Base-by-base conservation (phyloP, 2,888 invertebrate species). In the Mesochorus sp. region DNA sequence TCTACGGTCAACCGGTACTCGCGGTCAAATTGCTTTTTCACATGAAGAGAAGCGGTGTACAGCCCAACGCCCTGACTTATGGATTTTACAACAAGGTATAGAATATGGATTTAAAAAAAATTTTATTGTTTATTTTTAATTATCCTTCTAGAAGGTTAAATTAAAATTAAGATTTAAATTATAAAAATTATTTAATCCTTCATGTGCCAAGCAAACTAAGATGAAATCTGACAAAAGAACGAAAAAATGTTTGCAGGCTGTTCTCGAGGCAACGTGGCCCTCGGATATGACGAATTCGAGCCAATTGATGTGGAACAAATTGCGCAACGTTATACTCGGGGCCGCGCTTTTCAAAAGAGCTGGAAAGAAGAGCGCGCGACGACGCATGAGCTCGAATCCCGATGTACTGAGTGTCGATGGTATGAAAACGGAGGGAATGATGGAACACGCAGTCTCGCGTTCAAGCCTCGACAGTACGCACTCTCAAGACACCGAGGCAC, bases 31-130 rank as follows among this genome's bases (percentile, higher is more conserved):
- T 97, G 55, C 92, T 97, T 84, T 96, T 97, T 88, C 94, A 97
- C 49, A 98, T 98, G 98, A 98, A 98, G 91, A 94, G 96, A 17
- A 96, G 96, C 39, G 98, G 98, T 0, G 94, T 99, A 39, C 97
- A 97, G 88, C 98, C 99, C 0, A 99, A 99, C 91, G 99, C 99
- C 6, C 94, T 99, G 62, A 99, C 99, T 0, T 99, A 99, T 87
- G 99, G 99, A 85, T 96, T 94, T 89, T 95, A 95, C 87, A 95
- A 95, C 85, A 92, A 91, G 89, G 90, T 88, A 31, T 62, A 37
- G 17, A 44, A 17, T 47, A n/a, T 24, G 14, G 34, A 6, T 10
- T 3, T 8, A n/a, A 19, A 34, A n/a, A 4, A 2, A 42, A 42
- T n/a, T 44, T 8, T 2, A 59, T 53, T 17, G 31, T 42, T 53